A percentile compares a stretch with the other conserved stretches of the same genome.
These are phyloP conservation scores for Rhynchonycteris naso DNA, from an alignment of 2,797 vertebrate species.

Conservation along the genomic window DNA sequence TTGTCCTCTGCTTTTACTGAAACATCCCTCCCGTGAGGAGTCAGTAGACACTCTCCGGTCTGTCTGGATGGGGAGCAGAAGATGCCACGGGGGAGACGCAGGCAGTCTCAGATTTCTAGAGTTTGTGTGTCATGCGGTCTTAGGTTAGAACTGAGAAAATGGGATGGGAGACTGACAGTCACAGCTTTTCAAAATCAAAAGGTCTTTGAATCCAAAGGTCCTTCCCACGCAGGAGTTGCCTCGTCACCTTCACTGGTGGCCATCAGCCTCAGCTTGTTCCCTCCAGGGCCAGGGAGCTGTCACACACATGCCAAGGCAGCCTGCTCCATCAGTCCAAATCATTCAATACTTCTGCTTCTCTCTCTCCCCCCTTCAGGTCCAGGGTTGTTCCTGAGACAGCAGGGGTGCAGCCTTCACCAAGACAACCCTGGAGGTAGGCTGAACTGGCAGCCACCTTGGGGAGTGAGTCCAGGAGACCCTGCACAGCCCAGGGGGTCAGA, in stretches of 20 bases:
- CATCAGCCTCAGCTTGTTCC: not conserved
- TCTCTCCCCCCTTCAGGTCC: not conserved
- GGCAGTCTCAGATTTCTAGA: not conserved
- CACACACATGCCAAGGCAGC: not conserved
- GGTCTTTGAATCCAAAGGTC: not conserved
- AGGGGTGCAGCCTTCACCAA: not conserved
- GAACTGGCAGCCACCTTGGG: not conserved
- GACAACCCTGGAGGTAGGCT: not conserved
- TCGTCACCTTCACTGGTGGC: not conserved
- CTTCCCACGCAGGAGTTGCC: not conserved
- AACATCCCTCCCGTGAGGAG: not conserved
- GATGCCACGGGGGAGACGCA: rapidly evolving
- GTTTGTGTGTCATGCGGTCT: not conserved
- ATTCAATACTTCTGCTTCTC: not conserved
- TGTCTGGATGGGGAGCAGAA: not conserved
- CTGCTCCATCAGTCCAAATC: not conserved
- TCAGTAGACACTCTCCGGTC: not conserved
- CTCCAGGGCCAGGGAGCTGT: not conserved
- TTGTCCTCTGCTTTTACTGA: not conserved
- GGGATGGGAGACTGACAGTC: not conserved
- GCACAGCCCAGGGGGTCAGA: not conserved
- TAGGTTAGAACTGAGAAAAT: not conserved
- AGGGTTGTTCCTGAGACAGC: not conserved
- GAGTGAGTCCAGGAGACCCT: not conserved
- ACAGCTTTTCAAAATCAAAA: not conserved